Evolutionary conservation across 2,113 vertebrate species (phyloP).

Genomic region (Gobio gobio): DNA sequence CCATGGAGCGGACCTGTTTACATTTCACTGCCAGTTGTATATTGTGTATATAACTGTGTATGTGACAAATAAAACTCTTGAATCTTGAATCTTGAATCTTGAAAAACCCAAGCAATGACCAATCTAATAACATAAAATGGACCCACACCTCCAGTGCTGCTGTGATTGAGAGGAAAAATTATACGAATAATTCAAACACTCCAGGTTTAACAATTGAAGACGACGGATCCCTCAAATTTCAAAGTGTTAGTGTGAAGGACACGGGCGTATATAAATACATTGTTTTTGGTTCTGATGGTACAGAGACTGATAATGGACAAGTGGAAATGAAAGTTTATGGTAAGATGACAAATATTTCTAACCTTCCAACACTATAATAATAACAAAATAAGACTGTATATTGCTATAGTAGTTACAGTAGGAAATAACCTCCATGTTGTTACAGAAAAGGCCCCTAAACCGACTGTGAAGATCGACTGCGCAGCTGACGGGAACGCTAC

Average conservation of each 20-base stretch:
- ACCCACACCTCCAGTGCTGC: rapidly evolving
- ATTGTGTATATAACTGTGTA: too few relatives aligned
- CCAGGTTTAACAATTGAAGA: background rate
- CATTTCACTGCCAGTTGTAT: too few relatives aligned
- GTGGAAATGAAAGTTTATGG: conserved; percentile 27
- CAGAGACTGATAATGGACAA: rapidly evolving
- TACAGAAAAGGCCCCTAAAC: conserved; percentile 41
- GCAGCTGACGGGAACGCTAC: rapidly evolving
- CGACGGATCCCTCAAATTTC: background rate
- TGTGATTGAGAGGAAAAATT: background rate
- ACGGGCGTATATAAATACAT: background rate
- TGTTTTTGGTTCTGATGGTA: rapidly evolving
- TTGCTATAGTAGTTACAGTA: background rate
- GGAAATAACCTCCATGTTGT: background rate
- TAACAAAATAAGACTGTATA: background rate
- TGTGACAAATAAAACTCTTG: too few relatives aligned
- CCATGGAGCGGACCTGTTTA: too few relatives aligned
- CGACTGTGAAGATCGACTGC: rapidly evolving
- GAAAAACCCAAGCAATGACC: rapidly evolving
- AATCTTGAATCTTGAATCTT: too few relatives aligned
- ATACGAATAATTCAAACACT: too few relatives aligned
- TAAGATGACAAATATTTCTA: conserved; percentile 23
- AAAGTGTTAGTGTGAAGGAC: rapidly evolving
- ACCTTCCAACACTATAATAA: background rate
- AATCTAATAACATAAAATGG: background rate